Evolutionary conservation across 2,888 invertebrate genomes (phyloP), one percentile per base, ranked within the genome.

Genomic region (Pristionchus japonicus): DNA sequence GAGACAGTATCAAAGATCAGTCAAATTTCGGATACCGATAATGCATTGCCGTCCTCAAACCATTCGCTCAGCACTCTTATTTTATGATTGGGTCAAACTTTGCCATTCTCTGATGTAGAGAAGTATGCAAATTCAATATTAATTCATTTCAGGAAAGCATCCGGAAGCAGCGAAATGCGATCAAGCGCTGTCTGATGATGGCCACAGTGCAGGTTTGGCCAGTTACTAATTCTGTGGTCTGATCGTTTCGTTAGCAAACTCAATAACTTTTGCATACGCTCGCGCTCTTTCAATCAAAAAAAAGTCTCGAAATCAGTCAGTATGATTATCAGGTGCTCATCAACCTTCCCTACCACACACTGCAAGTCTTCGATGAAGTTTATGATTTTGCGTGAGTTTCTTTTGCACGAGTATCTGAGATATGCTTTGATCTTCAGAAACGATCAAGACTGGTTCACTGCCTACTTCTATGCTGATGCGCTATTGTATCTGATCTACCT

Each of bases 261-360:
- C n/a, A n/a, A n/a, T n/a, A n/a, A n/a, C n/a, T n/a, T n/a, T n/a
- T n/a, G n/a, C n/a, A n/a, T n/a, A n/a, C n/a, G n/a, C n/a, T n/a
- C n/a, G n/a, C n/a, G n/a, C n/a, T n/a, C 23, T 61, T 3, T 61
- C 27, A 2, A 34, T 34, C 34, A 3, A 67, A 15, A 31, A 15
- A 31, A 31, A 0, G 31, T 9, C 3, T 27, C 1, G 3, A 27
- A 1, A 67, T n/a, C n/a, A n/a, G n/a, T n/a, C n/a, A n/a, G n/a
- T n/a, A n/a, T n/a, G 15, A 67, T 67, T 1, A 27, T 3, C 11
- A 87, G 91, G 92, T 15, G 7, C 88, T 91, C 17, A 90, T 93
- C 13, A 93, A 93, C 84, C 90, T 92, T n/a, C 93, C 93, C 23
- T 91, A 93, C 85, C 92, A 93, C 89, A 89, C 92, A 3, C 90